Conservation (phyloP, 1,140 invertebrate species). For the Drepana arcuata region DNA sequence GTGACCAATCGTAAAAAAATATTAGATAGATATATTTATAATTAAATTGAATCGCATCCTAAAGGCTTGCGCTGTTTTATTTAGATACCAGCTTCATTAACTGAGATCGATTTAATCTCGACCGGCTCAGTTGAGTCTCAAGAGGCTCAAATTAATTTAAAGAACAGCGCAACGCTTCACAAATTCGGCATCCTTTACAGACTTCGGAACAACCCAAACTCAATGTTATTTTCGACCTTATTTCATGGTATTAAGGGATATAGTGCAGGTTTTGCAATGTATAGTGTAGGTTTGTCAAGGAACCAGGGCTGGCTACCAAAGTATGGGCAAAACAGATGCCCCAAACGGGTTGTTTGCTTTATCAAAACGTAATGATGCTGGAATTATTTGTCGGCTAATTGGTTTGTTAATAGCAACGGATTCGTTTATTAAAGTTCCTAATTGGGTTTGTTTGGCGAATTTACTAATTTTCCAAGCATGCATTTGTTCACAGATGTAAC, state of each 20-base stretch:
- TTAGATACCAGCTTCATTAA: conserved; percentile 38
- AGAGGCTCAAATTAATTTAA: conserved; percentile 62
- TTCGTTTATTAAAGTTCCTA: too few relatives aligned
- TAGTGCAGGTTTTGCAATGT: not conserved
- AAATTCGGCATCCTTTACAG: too few relatives aligned
- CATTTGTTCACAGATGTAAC: too few relatives aligned
- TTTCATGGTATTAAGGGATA: conserved; percentile 7
- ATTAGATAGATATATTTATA: too few relatives aligned
- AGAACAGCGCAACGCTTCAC: conserved; percentile 48
- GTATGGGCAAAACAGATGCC: conserved; percentile 53
- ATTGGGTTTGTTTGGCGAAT: too few relatives aligned
- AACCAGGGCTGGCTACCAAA: conserved; percentile 22
- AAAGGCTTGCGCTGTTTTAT: too few relatives aligned
- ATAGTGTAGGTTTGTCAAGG: conserved; percentile 14
- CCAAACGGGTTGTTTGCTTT: conserved; percentile 35
- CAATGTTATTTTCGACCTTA: conserved; percentile 25
- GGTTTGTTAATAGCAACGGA: conserved; percentile 58
- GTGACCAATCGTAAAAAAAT: too few relatives aligned
- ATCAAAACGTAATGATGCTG: conserved; percentile 33
- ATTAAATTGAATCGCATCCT: too few relatives aligned
- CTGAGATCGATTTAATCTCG: conserved; percentile 47
- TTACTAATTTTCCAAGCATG: too few relatives aligned
- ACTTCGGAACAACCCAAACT: too few relatives aligned
- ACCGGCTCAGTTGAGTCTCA: conserved; percentile 32
- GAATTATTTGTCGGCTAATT: conserved; percentile 51